A percentile compares a stretch with the other conserved stretches of the same genome.
These are phyloP conservation scores for Anguilla obscura DNA, from an alignment of 2,797 vertebrate species.

Conservation along the genomic window DNA sequence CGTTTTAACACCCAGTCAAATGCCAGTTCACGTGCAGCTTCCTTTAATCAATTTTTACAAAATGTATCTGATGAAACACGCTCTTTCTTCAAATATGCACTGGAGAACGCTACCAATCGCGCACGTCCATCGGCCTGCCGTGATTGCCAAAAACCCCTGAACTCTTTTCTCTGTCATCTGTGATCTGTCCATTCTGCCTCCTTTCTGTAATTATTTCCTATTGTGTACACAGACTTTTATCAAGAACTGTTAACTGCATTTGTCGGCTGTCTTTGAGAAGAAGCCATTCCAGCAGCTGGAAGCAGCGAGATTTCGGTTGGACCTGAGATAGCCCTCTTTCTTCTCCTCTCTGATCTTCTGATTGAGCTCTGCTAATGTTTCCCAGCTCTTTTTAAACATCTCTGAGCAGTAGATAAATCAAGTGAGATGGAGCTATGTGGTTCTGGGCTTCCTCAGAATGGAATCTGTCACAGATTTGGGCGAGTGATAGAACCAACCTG, in stretches of 20 bases:
- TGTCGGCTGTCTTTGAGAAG: neutral
- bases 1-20: neutral
- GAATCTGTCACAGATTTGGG: neutral
- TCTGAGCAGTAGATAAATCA: slow-evolving; percentile 1
- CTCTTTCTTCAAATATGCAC: neutral
- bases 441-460: neutral
- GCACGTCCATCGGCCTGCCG: neutral
- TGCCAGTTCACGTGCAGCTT: neutral
- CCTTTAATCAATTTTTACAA: neutral
- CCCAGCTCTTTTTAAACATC: neutral
- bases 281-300: neutral
- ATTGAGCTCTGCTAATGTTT: neutral
- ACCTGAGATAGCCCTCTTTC: neutral
- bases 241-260: neutral
- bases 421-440: neutral
- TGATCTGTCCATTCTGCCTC: neutral
- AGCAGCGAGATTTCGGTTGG: neutral
- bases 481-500: neutral
- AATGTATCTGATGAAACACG: neutral
- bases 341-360: neutral
- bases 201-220: neutral
- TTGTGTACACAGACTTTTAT: neutral
- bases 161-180: neutral
- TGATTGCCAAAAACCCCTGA: neutral
- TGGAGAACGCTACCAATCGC: neutral